A percentile compares a stretch with the other conserved stretches of the same genome.
These are phyloP conservation scores for Epirrita christyi DNA, from an alignment of 2,888 invertebrate species.

Conservation along the genomic window DNA sequence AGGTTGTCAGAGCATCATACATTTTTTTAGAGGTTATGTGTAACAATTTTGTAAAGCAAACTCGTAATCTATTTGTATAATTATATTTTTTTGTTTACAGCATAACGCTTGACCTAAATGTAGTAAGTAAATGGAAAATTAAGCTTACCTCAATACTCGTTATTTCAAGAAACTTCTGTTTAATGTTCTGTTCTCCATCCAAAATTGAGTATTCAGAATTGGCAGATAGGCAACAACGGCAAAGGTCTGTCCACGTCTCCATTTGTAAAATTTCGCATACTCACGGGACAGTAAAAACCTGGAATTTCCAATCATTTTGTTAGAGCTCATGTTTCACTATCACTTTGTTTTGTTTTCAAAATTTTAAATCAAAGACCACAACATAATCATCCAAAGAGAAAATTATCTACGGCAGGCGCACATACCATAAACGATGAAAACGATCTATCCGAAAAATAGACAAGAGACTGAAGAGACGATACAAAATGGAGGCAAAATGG, in stretches of 20 bases:
- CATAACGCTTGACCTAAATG: neutral
- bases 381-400: conserved; percentile 74
- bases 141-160: conserved; percentile 68
- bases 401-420: conserved; percentile 84
- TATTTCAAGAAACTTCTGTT: conserved; percentile 69
- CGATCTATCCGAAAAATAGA: conserved; percentile 79
- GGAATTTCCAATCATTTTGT: conserved; percentile 60
- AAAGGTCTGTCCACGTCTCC: conserved; percentile 77
- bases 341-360: conserved; percentile 21
- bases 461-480: conserved; percentile 79
- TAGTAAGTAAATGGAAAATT: neutral
- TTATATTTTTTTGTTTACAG: too few species aligned
- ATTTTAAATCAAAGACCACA: conserved; percentile 70
- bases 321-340: conserved; percentile 70
- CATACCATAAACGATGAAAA: conserved; percentile 75
- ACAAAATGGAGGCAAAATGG: conserved; percentile 69
- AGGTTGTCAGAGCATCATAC: neutral
- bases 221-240: conserved; percentile 77
- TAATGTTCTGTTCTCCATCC: conserved; percentile 62
- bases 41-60: neutral
- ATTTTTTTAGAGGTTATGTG: conserved; percentile 6
- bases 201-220: conserved; percentile 72
- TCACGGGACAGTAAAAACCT: conserved; percentile 63
- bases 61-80: too few species aligned
- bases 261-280: conserved; percentile 67